Conservation (phyloP, 2,888 invertebrate genomes). For the Pollenia griseotomentosa region DNA sequence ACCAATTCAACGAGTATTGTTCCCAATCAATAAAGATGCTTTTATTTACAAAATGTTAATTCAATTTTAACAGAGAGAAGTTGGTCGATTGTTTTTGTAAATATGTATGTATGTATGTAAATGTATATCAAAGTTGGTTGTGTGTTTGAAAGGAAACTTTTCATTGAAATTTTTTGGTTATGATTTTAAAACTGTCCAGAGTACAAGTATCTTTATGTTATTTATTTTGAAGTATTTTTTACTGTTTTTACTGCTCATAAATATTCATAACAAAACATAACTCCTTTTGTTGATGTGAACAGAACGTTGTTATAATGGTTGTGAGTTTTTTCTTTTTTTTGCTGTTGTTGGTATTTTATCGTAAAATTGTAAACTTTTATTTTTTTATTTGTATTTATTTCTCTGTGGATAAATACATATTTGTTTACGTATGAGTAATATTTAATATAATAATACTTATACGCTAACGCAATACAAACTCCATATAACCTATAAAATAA, state of each 20-base stretch:
- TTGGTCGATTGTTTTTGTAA: not conserved
- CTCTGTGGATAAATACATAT: no score
- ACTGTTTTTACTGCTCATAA: not conserved
- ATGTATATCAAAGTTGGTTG: constrained; percentile 13
- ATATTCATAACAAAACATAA: constrained; percentile 28
- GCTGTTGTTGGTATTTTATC: not conserved
- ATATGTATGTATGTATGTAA: not conserved
- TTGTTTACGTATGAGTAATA: not conserved
- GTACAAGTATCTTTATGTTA: not conserved
- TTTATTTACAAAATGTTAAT: not conserved
- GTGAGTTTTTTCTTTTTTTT: not conserved
- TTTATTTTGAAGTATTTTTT: not conserved
- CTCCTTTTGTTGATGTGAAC: not conserved
- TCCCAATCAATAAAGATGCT: not conserved
- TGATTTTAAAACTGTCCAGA: not conserved
- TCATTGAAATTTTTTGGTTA: no score
- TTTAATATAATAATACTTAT: not conserved
- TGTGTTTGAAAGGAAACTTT: no score
- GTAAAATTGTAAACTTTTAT: not conserved
- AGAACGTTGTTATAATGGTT: not conserved
- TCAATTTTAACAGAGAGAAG: constrained; percentile 2
- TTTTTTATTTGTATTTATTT: no score
- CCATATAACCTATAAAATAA: no score
- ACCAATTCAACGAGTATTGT: no score
- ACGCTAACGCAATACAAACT: no score